A percentile compares a stretch with the other conserved stretches of the same genome.
phyloP scores from a whole-genome alignment of 2,797 vertebrate genomes.

The Allobates femoralis region DNA sequence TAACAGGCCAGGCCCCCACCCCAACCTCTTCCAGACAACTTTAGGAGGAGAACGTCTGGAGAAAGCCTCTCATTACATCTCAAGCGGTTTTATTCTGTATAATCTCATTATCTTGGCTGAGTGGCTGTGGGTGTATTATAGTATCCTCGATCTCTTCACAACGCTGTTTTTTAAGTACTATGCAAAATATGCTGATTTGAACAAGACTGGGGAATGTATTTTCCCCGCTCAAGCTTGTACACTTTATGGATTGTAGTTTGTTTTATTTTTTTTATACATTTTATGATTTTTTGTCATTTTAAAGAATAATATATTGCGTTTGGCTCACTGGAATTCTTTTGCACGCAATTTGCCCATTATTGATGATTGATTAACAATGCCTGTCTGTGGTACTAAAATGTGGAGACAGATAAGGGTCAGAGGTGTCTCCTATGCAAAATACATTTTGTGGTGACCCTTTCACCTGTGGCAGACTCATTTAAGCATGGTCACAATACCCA shows the following conservation, averaged over 20 bases:
- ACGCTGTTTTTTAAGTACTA: constrained; percentile 25
- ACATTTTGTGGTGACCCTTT: background rate
- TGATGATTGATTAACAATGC: background rate
- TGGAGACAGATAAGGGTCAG: background rate
- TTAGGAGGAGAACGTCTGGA: constrained; percentile 46
- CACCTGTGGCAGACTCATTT: background rate
- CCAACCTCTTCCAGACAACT: background rate
- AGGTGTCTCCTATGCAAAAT: background rate
- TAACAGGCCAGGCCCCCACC: constrained; percentile 22
- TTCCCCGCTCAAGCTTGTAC: background rate
- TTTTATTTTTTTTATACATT: background rate
- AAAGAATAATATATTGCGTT: background rate
- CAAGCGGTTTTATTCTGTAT: constrained; percentile 64
- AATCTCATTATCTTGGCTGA: constrained; percentile 66
- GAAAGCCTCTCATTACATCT: constrained; percentile 67
- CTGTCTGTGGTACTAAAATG: background rate
- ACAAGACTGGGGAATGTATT: constrained; percentile 19
- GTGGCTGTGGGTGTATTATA: constrained; percentile 53
- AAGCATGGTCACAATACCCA: too few species aligned
- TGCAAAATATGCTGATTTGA: constrained; percentile 42
- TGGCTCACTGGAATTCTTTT: background rate
- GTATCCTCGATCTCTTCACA: constrained; percentile 16
- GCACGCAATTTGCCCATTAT: background rate
- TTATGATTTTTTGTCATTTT: background rate
- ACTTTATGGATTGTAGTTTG: background rate